Evolutionary conservation across 2,888 invertebrate species (phyloP), one percentile per base, ranked within the genome.

Genomic region (Stegophylla sp.): DNA sequence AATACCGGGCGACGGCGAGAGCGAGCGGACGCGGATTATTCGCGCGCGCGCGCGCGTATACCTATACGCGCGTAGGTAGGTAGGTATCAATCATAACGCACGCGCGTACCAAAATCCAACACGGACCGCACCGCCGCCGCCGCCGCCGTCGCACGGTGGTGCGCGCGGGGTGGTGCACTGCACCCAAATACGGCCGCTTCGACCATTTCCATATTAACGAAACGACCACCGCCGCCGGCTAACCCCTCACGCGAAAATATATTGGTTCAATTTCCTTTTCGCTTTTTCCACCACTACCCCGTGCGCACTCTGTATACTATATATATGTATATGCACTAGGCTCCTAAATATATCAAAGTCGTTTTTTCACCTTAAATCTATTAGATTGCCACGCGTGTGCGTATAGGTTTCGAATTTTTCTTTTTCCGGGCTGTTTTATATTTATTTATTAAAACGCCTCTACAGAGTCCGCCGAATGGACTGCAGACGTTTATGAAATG

Each of bases 221-320:
- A 64, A 74, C 75, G 74, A 63, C 15, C 26, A 23, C 5, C 3
- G 56, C 28, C 34, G 9, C 3, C 26, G 28, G 28, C 23, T 53
- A 23, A 53, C 75, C 75, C 41, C 43, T 66, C 43, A 13, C 15
- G 43, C 28, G 28, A 77, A 64, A 67, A 77, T 69, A 69, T 77
- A 77, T 77, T 20, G 77, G 43, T 76, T 76, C 77, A 59, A 77
- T 77, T 77, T 77, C 77, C 77, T 77, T 77, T 77, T 79, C 69
- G 69, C 64, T n/a, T 66, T 53, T 51, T 53, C n/a, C 53, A 17
- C 43, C 12, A 34, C 34, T 34, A 34, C 34, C 34, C 34, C 34
- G 34, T 34, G 3, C 34, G 34, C 34, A 34, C 34, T 34, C 7
- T 3, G 34, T 3, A 5, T 34, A 34, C 34, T n/a, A n/a, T n/a